A percentile compares a stretch with the other conserved stretches of the same genome.
phyloP scores from a whole-genome alignment of 2,888 invertebrate genomes.

The Sicus ferrugineus region DNA sequence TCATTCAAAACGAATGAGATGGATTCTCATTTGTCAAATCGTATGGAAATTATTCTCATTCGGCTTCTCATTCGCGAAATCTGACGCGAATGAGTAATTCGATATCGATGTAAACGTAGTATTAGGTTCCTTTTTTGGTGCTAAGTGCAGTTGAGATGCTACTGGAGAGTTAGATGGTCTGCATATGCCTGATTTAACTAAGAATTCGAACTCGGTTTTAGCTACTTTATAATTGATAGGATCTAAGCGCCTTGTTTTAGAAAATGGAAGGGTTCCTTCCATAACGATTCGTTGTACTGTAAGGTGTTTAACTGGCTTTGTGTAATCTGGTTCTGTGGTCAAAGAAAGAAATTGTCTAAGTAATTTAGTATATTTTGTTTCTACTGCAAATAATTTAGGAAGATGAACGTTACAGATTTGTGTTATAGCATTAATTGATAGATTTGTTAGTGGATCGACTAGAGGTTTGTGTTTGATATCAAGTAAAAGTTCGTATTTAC shows the following conservation, averaged over 20 bases:
- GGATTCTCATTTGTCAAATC: too few relatives aligned
- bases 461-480: slow-evolving; percentile 8
- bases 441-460: slow-evolving; percentile 17
- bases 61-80: too few relatives aligned
- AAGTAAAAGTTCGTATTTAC: neutral
- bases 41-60: too few relatives aligned
- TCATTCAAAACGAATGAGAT: too few relatives aligned
- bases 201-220: slow-evolving; percentile 19
- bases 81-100: too few relatives aligned
- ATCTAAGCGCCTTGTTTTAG: slow-evolving; percentile 7
- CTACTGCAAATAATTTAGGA: slow-evolving; percentile 11
- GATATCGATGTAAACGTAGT: too few relatives aligned
- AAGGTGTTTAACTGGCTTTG: slow-evolving; percentile 15
- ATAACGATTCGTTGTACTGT: slow-evolving; percentile 27
- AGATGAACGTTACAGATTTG: neutral
- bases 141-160: slow-evolving; percentile 16
- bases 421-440: neutral
- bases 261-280: slow-evolving; percentile 21
- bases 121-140: slow-evolving; percentile 27
- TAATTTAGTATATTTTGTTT: slow-evolving; percentile 13
- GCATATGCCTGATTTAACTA: slow-evolving; percentile 1
- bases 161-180: slow-evolving; percentile 12
- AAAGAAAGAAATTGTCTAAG: slow-evolving; percentile 5
- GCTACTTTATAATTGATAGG: neutral
- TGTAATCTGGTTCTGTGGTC: slow-evolving; percentile 13